Evolutionary conservation across 37 sponge, comb jelly and placozoan species (phyloP), one percentile per base, ranked within the genome.

Genomic region (Bolinopsis microptera): DNA sequence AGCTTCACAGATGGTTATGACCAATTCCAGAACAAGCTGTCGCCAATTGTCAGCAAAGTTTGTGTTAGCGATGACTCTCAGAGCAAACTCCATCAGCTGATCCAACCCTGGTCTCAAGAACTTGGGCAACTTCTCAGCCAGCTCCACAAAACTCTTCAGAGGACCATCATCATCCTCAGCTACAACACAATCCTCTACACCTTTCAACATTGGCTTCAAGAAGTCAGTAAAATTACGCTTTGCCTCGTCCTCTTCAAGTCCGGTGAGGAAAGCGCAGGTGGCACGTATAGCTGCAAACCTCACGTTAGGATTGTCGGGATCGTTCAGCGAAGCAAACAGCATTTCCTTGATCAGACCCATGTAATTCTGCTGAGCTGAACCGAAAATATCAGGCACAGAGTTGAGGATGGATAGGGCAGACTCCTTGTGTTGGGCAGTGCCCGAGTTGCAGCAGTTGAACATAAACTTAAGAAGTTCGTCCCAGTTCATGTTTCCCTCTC

Each of bases 311-410:
- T 26, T 16, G 40, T 94, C 75, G 18, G 93, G 80, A 38, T 92
- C 69, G 38, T 92, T 69, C 32, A 98, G 94, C 0, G 99, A 95
- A 83, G 95, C 95, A 22, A 80, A 39, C 32, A 99, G 94, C 94
- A 99, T 93, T 68, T 96, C 96, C 39, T 95, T 94, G 86, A 97
- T 94, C 61, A 96, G 94, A 23, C 38, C 95, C 0, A 96, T 24
- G 37, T 96, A 96, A 92, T 95, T 94, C 27, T 38, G 26, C 92
- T 95, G 94, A 93, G 96, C 97, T 38, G 93, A 93, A 13, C 94
- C 99, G 93, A 99, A 99, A 22, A 99, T 94, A 0, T 94, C 96
- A 24, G 99, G 99, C 67, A 99, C 95, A 38, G 95, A 94, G 38
- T 93, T 95, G 38, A 98, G 96, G 39, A 98, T 97, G 69, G 96